phyloP scores from a whole-genome alignment of 2,888 invertebrate genomes.

The Exocentrus adspersus region DNA sequence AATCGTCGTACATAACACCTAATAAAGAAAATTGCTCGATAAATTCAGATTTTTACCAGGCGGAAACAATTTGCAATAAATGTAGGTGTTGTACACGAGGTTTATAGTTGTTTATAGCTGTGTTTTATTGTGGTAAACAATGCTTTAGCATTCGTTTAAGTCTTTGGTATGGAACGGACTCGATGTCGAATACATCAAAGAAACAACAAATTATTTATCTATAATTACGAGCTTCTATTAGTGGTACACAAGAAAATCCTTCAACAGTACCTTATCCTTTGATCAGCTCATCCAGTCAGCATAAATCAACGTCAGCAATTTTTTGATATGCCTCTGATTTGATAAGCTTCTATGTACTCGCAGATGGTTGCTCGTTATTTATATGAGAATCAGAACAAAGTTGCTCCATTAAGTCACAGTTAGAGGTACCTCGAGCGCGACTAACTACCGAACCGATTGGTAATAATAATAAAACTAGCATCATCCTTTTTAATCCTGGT shows the following conservation, averaged over 20 bases:
- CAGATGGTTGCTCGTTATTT: conserved; percentile 38
- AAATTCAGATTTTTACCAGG: conserved; percentile 33
- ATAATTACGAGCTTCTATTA: too few species aligned
- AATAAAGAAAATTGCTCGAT: conserved; percentile 38
- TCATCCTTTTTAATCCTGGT: too few species aligned
- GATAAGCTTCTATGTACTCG: conserved; percentile 35
- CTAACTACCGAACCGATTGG: conserved; percentile 29
- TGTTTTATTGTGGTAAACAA: conserved; percentile 36
- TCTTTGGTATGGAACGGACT: not conserved
- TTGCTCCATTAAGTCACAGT: conserved; percentile 33
- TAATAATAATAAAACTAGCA: too few species aligned
- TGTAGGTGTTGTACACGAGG: conserved; percentile 42
- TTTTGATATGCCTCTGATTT: conserved; percentile 39
- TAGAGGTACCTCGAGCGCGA: conserved; percentile 16
- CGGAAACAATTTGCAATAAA: conserved; percentile 41
- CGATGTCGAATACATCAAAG: not conserved
- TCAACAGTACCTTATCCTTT: conserved; percentile 29
- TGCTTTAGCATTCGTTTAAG: conserved; percentile 31
- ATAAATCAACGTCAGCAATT: conserved; percentile 41
- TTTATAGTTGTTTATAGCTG: conserved; percentile 43
- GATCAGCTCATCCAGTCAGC: conserved; percentile 24
- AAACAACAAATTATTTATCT: not conserved
- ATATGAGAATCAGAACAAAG: conserved; percentile 35
- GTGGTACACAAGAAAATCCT: too few species aligned
- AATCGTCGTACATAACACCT: conserved; percentile 36